A percentile compares a stretch with the other conserved stretches of the same genome.
These are phyloP conservation scores for Drosophila putrida DNA, from an alignment of 2,888 invertebrate species.

Conservation along the genomic window DNA sequence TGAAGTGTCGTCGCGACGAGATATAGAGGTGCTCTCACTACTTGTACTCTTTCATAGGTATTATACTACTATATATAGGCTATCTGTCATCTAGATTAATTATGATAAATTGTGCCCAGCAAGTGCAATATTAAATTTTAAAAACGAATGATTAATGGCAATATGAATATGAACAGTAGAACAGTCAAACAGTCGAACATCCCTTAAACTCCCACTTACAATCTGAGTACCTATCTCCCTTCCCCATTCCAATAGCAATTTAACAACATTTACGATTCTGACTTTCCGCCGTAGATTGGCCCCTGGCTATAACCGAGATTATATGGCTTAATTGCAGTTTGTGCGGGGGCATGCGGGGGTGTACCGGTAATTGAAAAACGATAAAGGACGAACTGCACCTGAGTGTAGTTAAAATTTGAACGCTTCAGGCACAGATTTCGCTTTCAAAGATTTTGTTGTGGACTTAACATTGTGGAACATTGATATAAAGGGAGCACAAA, in stretches of 20 bases:
- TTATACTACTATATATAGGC: conserved; percentile 20
- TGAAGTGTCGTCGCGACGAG: conserved; percentile 19
- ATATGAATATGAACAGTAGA: conserved; percentile 43
- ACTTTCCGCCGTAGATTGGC: conserved; percentile 38
- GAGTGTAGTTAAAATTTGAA: conserved; percentile 33
- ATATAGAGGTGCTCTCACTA: conserved; percentile 1
- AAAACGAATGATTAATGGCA: conserved; percentile 62
- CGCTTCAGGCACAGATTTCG: conserved; percentile 7
- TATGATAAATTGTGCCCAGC: conserved; percentile 63
- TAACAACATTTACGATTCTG: conserved; percentile 53
- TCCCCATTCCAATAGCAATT: conserved; percentile 24
- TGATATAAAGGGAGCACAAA: conserved; percentile 1
- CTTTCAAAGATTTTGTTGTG: conserved; percentile 8
- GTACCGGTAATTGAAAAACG: conserved; percentile 71
- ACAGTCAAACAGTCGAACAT: conserved; percentile 1
- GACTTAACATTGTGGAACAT: conserved; percentile 3
- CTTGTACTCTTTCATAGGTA: conserved; percentile 3
- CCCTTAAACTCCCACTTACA: not conserved
- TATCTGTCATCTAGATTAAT: conserved; percentile 65
- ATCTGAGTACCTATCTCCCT: not conserved
- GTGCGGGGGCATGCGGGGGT: not conserved
- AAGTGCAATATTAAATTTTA: conserved; percentile 59
- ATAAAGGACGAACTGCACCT: conserved; percentile 54
- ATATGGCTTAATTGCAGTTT: conserved; percentile 64
- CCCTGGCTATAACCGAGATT: conserved; percentile 52